Conservation (phyloP, 2,888 invertebrate species). For the Pyrochroa serraticornis region DNA sequence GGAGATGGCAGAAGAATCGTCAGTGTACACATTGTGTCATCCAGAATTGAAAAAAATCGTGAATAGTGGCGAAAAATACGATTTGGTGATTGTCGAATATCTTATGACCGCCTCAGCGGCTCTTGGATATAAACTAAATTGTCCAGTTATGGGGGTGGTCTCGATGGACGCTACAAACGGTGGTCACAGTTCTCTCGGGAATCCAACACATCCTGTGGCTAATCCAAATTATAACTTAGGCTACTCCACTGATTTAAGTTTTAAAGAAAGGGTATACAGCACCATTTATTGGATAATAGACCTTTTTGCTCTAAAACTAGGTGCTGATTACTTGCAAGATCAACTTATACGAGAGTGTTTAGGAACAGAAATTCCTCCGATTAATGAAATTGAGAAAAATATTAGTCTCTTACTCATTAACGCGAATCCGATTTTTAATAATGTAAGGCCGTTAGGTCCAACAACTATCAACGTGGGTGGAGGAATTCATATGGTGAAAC, state of each 20-base stretch:
- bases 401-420: constrained; percentile 56
- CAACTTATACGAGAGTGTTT: constrained; percentile 30
- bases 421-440: constrained; percentile 51
- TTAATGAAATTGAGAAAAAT: constrained; percentile 38
- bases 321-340: constrained; percentile 27
- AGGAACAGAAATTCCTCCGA: constrained; percentile 15
- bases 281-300: constrained; percentile 37
- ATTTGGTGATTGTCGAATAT: constrained; percentile 1
- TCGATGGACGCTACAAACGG: not conserved
- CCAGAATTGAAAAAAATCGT: not conserved
- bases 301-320: constrained; percentile 40
- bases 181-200: not conserved
- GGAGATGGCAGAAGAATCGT: not conserved
- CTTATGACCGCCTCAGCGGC: not conserved
- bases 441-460: constrained; percentile 54
- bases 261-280: not conserved
- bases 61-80: not conserved
- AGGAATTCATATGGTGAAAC: constrained; percentile 53
- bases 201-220: not conserved
- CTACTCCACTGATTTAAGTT: not conserved
- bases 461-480: constrained; percentile 54
- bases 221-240: not conserved
- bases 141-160: not conserved
- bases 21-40: not conserved
- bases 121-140: not conserved